Conservation (phyloP, 2,888 invertebrate genomes). For the Dolomedes plantarius region DNA sequence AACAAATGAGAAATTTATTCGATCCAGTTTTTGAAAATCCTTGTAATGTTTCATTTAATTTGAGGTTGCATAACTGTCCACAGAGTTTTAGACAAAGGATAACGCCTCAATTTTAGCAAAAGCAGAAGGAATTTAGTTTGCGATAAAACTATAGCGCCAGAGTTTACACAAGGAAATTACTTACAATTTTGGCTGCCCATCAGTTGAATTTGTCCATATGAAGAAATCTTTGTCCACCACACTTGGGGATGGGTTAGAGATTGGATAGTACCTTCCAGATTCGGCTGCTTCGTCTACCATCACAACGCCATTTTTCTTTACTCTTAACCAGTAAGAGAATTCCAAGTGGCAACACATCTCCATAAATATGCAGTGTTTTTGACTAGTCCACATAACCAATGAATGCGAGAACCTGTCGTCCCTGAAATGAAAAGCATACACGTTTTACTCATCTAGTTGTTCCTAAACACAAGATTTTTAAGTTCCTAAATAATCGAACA, state of each 20-base stretch:
- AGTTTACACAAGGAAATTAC: too few relatives aligned
- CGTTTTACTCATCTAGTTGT: too few relatives aligned
- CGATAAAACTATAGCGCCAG: too few relatives aligned
- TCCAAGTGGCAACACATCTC: constrained; percentile 43
- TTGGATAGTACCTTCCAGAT: constrained; percentile 37
- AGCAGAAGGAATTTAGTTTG: too few relatives aligned
- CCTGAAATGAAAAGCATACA: background rate
- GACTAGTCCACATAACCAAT: constrained; percentile 38
- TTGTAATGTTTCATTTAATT: too few relatives aligned
- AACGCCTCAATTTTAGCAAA: too few relatives aligned
- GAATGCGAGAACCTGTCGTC: constrained; percentile 41
- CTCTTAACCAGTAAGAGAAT: constrained; percentile 41
- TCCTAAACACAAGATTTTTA: too few relatives aligned
- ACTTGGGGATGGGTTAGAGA: constrained; percentile 19
- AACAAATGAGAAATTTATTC: too few relatives aligned
- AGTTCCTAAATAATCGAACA: too few relatives aligned
- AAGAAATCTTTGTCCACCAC: constrained; percentile 28
- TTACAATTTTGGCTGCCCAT: constrained; percentile 42
- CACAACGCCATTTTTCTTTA: constrained; percentile 24
- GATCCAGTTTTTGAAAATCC: too few relatives aligned
- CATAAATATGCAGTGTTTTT: constrained; percentile 29
- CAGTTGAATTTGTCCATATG: constrained; percentile 39
- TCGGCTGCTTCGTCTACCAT: constrained; percentile 22
- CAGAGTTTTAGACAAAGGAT: too few relatives aligned
- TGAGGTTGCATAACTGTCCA: too few relatives aligned